phyloP scores from a whole-genome alignment of 2,113 vertebrate species.

The Proteles cristata region DNA sequence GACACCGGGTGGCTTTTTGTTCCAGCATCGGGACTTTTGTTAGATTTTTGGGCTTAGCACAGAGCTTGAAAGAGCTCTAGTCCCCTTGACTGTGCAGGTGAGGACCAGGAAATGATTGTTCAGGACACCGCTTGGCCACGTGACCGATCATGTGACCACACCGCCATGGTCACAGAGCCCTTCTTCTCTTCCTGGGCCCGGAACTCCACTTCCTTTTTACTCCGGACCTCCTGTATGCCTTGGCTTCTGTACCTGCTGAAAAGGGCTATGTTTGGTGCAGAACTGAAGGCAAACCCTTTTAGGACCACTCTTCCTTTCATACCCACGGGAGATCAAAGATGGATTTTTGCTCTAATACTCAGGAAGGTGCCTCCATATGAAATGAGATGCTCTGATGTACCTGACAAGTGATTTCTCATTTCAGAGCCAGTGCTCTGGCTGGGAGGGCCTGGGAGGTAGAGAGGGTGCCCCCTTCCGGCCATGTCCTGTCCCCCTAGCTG shows the following conservation, averaged over 20 bases:
- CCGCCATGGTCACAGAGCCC: neutral
- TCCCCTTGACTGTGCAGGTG: neutral
- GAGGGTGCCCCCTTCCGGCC: neutral
- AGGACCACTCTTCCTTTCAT: neutral
- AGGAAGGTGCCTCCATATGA: neutral
- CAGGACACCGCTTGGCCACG: neutral
- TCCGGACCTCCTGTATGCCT: neutral
- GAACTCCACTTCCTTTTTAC: neutral
- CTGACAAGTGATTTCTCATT: neutral
- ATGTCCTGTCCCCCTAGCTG: neutral
- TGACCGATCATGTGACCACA: neutral
- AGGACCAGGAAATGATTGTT: neutral
- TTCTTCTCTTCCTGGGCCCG: neutral
- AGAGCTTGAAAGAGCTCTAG: neutral
- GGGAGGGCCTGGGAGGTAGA: neutral
- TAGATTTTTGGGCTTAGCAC: neutral
- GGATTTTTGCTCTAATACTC: neutral
- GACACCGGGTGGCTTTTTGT: neutral
- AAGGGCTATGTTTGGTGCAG: neutral
- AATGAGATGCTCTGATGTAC: neutral
- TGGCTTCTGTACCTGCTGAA: slow-evolving; percentile 1
- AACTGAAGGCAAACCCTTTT: neutral
- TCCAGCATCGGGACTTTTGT: neutral
- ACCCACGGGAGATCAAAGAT: neutral
- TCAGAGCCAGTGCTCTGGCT: neutral